phyloP scores from a whole-genome alignment of 2,797 vertebrate species.

The Enteromius viviparus region DNA sequence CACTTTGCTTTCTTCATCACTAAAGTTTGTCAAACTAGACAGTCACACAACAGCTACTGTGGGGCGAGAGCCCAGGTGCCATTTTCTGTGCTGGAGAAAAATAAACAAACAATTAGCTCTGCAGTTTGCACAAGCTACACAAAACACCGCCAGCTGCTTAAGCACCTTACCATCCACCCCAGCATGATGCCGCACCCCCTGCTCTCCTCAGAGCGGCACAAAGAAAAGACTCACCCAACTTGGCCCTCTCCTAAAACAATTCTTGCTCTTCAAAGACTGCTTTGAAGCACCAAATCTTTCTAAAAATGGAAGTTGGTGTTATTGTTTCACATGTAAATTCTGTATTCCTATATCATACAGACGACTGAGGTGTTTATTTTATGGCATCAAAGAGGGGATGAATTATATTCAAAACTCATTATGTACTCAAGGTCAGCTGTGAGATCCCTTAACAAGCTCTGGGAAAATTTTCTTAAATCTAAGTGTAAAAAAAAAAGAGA shows the following conservation, averaged over 20 bases:
- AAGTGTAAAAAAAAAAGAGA: conserved; percentile 35
- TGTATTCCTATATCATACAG: not conserved
- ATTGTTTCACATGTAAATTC: not conserved
- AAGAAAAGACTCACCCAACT: not conserved
- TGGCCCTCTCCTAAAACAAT: not conserved
- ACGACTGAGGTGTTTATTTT: conserved; percentile 14
- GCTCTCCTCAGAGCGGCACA: not conserved
- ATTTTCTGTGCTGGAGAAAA: conserved; percentile 15
- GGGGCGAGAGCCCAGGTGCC: conserved; percentile 32
- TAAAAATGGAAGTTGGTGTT: not conserved
- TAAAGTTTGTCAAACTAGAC: conserved; percentile 25
- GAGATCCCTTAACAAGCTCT: conserved; percentile 36
- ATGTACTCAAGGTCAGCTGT: conserved; percentile 28
- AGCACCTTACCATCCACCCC: conserved; percentile 25
- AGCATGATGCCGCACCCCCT: not conserved
- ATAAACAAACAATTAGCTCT: conserved; percentile 40
- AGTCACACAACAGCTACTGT: conserved; percentile 6
- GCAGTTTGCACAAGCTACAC: conserved; percentile 43
- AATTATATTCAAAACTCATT: conserved; percentile 37
- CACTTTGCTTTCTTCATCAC: conserved; percentile 20
- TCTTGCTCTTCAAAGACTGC: conserved; percentile 8
- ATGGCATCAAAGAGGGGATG: conserved; percentile 11
- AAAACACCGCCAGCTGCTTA: conserved; percentile 48
- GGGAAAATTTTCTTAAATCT: conserved; percentile 56
- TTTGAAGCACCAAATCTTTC: conserved; percentile 1